Percentiles rank a stretch among this genome's conserved stretches.
Conservation (phyloP, 2,797 vertebrate species). For the Tolypeutes matacus region DNA sequence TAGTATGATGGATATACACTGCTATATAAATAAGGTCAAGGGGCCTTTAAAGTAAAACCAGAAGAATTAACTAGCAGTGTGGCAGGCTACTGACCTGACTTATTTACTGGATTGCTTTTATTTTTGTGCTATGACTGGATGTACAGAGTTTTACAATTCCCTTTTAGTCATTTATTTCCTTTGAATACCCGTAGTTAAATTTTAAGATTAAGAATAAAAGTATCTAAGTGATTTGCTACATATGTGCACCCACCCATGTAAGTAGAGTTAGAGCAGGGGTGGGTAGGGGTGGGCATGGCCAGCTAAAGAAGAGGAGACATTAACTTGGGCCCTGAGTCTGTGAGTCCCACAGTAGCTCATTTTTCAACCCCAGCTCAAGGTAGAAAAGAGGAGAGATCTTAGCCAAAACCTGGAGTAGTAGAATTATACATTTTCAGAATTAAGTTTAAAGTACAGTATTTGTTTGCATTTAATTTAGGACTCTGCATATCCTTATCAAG, state of each 20-base stretch:
- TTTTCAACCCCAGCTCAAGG: neutral
- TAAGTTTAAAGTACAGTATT: neutral
- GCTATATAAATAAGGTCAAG: neutral
- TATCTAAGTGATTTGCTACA: neutral
- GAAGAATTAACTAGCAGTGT: neutral
- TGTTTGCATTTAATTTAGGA: neutral
- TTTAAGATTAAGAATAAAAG: conserved; percentile 45
- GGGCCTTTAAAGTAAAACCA: conserved; percentile 11
- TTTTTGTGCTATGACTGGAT: neutral
- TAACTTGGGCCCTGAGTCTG: neutral
- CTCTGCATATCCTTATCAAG: conserved; percentile 1
- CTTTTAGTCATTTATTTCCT: neutral
- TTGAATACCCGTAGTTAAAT: neutral
- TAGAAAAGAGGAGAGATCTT: neutral
- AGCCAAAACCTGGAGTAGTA: neutral
- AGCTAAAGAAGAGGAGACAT: neutral
- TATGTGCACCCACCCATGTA: neutral
- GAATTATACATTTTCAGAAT: neutral
- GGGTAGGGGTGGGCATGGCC: neutral
- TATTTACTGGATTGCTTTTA: conserved; percentile 16
- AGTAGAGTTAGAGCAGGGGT: neutral
- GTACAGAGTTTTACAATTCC: neutral
- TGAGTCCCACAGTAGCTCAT: neutral
- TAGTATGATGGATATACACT: neutral
- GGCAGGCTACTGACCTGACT: neutral